Percentiles rank a stretch among this genome's conserved stretches.
These are phyloP conservation scores for Indicator indicator DNA, from an alignment of 2,113 vertebrate genomes.

Conservation along the genomic window DNA sequence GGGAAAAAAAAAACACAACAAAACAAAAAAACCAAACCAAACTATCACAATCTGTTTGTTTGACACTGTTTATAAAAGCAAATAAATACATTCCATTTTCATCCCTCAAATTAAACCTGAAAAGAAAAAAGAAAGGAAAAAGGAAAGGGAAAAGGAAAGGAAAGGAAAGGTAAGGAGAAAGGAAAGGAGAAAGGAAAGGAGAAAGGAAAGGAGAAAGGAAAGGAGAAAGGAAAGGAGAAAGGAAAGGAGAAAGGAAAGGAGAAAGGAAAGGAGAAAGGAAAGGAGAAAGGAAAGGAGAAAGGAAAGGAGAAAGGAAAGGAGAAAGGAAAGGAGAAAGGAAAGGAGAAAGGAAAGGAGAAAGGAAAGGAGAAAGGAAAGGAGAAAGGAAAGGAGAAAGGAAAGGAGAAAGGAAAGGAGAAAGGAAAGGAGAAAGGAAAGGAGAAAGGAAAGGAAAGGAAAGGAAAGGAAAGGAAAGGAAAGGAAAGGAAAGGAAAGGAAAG, in stretches of 20 bases:
- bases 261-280: no score
- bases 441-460: neutral
- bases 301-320: no score
- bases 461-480: neutral
- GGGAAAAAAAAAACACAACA: neutral
- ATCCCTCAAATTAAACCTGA: slow-evolving; percentile 10
- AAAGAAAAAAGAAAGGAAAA: neutral
- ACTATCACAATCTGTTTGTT: neutral
- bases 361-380: no score
- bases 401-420: no score
- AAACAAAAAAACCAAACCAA: neutral
- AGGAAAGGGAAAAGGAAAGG: neutral
- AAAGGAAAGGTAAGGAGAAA: neutral
- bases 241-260: no score
- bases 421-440: no score
- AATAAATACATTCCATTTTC: neutral
- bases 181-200: neutral
- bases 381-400: no score
- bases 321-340: no score
- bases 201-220: neutral
- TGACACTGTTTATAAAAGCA: neutral
- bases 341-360: no score
- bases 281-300: no score
- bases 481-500: neutral
- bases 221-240: neutral